Evolutionary conservation across 2,113 vertebrate species (phyloP).

Genomic region (Prunella fulvescens): DNA sequence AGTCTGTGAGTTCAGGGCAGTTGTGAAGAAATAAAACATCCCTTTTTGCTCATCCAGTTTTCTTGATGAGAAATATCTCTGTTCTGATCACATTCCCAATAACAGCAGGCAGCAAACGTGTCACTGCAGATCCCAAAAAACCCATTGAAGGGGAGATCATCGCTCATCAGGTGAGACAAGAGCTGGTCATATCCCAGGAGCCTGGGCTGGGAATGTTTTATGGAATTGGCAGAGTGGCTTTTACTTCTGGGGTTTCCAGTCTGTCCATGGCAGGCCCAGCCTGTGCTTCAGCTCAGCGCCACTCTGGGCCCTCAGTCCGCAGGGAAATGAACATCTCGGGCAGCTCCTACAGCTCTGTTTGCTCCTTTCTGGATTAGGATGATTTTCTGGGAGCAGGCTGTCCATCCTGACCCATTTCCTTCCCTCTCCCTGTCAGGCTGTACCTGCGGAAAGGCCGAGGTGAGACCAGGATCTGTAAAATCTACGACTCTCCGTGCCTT

Average conservation of each 20-base stretch:
- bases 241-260: no score
- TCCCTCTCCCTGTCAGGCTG: background rate
- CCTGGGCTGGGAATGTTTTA: no score
- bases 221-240: background rate
- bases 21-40: background rate
- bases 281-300: background rate
- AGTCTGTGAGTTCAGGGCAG: background rate
- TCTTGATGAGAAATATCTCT: background rate
- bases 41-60: background rate
- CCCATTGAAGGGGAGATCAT: conserved; percentile 96
- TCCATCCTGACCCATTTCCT: background rate
- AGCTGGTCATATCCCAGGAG: background rate
- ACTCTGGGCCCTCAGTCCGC: background rate
- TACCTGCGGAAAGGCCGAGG: background rate
- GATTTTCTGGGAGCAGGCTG: background rate
- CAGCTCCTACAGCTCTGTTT: background rate
- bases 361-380: background rate
- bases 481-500: background rate
- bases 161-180: conserved; percentile 83
- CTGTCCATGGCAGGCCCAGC: background rate
- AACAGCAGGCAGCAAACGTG: background rate
- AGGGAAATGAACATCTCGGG: background rate
- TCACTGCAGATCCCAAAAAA: conserved; percentile 92
- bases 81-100: background rate
- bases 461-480: background rate